Base-by-base conservation (phyloP, 2,113 vertebrate species). In the Anser cygnoides region DNA sequence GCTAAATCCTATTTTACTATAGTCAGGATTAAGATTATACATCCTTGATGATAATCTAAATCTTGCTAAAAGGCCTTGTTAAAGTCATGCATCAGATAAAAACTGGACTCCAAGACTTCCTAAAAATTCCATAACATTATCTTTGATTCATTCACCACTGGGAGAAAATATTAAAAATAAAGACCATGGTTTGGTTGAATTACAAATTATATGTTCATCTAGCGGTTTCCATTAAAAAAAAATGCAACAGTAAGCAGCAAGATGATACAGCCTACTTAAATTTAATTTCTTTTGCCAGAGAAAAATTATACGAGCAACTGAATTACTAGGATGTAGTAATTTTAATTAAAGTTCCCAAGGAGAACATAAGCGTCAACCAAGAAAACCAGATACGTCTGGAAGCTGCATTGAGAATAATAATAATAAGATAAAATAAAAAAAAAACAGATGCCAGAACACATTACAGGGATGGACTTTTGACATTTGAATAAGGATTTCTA, bases 331-430 rank as follows among this genome's bases (percentile, higher is more conserved):
- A 81, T 61, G 35, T 23, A 59, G 10, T 93, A 87, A 72, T 90
- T 92, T 95, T 91, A 96, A 96, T 93, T 88, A 71, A 83, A 84
- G 57, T n/a, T 96, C n/a, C 67, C 25, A 39, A 92, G 75, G 41
- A 92, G 46, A 84, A 94, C 86, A 89, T 81, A 91, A 77, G 54
- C 73, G 75, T 83, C 87, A 83, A 31, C 35, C 49, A 65, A 79
- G 94, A 89, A 92, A 92, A 29, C 28, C 52, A 94, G 43, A 14
- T 54, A 55, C 55, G 89, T 62, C 87, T 72, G 41, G 87, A 89
- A 87, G 87, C 49, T 84, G 35, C 65, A 79, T 28, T 28, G 84
- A 89, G 37, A 87, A 82, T 31, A 33, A 86, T 82, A 83, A 57
- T 39, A 39, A 39, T 39, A 62, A 13, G 2, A 50, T 10, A 46